Conservation (phyloP, 2,888 invertebrate genomes). For the Hydrotaea diabolus region DNA sequence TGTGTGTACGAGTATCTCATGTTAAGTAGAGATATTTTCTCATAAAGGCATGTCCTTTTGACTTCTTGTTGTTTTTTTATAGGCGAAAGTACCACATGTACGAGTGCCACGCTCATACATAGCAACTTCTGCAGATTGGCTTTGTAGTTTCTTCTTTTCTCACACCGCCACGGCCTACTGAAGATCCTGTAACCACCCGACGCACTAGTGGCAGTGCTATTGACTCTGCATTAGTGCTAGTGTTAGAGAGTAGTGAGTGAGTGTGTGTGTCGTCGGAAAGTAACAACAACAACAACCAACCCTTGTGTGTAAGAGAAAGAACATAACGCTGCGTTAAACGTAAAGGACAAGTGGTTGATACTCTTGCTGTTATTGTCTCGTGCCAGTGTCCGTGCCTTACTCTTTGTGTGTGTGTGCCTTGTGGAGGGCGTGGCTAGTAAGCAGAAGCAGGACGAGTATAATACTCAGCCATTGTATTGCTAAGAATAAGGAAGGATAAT, state of each 20-base stretch:
- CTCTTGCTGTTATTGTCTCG: conserved; percentile 57
- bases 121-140: background rate
- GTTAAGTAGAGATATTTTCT: conserved; percentile 44
- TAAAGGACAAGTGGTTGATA: conserved; percentile 76
- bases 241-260: background rate
- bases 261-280: conserved; percentile 43
- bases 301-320: conserved; percentile 67
- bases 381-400: too few species aligned
- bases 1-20: conserved; percentile 26
- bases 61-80: conserved; percentile 42
- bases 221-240: background rate
- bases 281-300: too few species aligned
- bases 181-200: background rate
- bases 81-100: background rate
- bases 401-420: conserved; percentile 25
- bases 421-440: conserved; percentile 66
- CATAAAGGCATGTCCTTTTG: conserved; percentile 66
- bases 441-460: conserved; percentile 60
- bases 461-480: conserved; percentile 56
- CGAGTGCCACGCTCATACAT: background rate
- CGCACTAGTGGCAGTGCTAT: background rate
- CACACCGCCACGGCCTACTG: conserved; percentile 27
- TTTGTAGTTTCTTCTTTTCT: conserved; percentile 16
- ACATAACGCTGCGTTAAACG: conserved; percentile 61
- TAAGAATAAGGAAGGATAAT: conserved; percentile 67